Conservation (phyloP, 2,113 vertebrate genomes). For the Gobio gobio region DNA sequence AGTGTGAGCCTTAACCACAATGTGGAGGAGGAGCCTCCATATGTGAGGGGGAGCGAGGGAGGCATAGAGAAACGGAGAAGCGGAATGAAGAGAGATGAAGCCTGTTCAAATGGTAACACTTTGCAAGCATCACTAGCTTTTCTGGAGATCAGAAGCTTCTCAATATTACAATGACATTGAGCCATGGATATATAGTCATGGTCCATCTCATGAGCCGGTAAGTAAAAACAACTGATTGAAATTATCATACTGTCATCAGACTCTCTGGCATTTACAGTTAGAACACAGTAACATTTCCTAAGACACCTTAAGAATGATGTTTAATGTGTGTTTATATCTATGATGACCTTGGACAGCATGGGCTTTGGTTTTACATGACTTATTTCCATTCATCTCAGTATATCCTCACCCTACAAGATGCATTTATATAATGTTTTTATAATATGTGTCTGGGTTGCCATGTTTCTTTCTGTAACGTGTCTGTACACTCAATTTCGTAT, state of each 20-base stretch:
- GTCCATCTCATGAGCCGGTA: constrained; percentile 39
- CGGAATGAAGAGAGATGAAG: constrained; percentile 51
- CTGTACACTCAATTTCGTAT: background rate
- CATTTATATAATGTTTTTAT: background rate
- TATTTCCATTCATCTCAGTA: background rate
- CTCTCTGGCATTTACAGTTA: background rate
- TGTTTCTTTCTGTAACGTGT: background rate
- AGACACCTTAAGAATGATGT: background rate
- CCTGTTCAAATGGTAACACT: constrained; percentile 49
- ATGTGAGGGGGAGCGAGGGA: constrained; percentile 48
- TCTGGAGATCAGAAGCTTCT: constrained; percentile 27
- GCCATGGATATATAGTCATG: constrained; percentile 38
- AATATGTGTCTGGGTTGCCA: too few relatives aligned
- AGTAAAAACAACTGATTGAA: constrained; percentile 44
- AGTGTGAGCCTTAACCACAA: constrained; percentile 69
- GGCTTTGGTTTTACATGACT: background rate
- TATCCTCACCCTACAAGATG: background rate
- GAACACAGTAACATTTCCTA: background rate
- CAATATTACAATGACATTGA: constrained; percentile 19
- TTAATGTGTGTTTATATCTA: background rate
- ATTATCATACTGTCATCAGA: background rate
- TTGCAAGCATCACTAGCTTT: constrained; percentile 52
- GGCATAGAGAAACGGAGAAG: constrained; percentile 36
- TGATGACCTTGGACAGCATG: background rate
- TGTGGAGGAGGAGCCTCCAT: constrained; percentile 72